These are phyloP conservation scores for Xerus rutilus DNA, from an alignment of 2,797 vertebrate species.

Conservation along the genomic window DNA sequence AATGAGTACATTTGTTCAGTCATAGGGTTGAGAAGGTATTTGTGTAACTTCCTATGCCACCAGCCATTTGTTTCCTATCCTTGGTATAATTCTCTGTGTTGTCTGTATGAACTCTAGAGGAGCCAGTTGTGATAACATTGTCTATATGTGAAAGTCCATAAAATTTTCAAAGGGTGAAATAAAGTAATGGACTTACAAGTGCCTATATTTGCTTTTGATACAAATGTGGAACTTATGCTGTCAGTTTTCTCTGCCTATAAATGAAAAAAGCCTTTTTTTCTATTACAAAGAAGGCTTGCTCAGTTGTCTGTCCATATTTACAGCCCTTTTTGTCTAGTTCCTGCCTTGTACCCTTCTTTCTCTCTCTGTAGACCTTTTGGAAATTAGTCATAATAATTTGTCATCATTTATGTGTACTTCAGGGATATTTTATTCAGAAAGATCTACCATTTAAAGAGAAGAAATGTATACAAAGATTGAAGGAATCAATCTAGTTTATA, in stretches of 20 bases:
- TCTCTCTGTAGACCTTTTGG: not conserved
- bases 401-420: not conserved
- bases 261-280: not conserved
- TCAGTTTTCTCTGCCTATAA: constrained; percentile 17
- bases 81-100: not conserved
- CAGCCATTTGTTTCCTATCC: not conserved
- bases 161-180: constrained; percentile 5
- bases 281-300: not conserved
- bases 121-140: not conserved
- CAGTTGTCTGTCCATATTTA: not conserved
- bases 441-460: constrained; percentile 20
- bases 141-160: not conserved
- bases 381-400: constrained; percentile 37
- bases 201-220: constrained; percentile 35
- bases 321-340: not conserved
- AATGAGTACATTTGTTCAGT: not conserved
- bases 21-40: not conserved
- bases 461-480: not conserved
- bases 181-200: not conserved
- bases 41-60: not conserved
- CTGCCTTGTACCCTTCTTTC: not conserved
- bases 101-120: not conserved
- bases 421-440: not conserved
- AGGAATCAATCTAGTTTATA: not conserved
- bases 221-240: not conserved